phyloP scores from a whole-genome alignment of 2,888 invertebrate genomes.

The Keiferia lycopersicella region DNA sequence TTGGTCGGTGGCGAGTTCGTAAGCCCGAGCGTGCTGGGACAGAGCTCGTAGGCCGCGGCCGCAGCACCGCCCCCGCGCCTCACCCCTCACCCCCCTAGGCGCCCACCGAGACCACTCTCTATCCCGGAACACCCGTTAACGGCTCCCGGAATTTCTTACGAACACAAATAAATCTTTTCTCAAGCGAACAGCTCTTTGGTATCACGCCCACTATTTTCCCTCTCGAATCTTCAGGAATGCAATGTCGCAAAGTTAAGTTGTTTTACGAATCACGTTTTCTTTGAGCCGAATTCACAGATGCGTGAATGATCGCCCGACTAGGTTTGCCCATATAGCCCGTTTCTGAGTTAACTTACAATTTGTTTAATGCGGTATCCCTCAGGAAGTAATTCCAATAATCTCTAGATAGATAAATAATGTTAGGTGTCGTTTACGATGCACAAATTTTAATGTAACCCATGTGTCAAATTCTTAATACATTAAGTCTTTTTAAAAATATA shows the following conservation, averaged over 20 bases:
- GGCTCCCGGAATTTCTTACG: constrained; percentile 71
- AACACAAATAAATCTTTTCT: constrained; percentile 75
- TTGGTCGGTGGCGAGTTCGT: constrained; percentile 84
- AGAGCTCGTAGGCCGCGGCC: constrained; percentile 67
- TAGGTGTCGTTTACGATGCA: constrained; percentile 59
- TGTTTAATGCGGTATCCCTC: constrained; percentile 74
- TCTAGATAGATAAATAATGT: constrained; percentile 58
- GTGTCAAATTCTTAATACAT: constrained; percentile 72
- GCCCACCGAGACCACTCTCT: constrained; percentile 52
- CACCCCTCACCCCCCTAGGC: constrained; percentile 45
- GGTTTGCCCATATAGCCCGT: constrained; percentile 79
- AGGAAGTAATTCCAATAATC: constrained; percentile 75
- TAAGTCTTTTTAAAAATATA: constrained; percentile 65
- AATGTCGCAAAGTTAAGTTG: constrained; percentile 70
- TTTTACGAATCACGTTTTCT: constrained; percentile 35
- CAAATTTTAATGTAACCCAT: constrained; percentile 70
- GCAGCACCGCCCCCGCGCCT: constrained; percentile 40
- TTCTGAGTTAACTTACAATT: constrained; percentile 52
- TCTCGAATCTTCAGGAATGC: constrained; percentile 71
- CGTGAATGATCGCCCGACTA: constrained; percentile 74
- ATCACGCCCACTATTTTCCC: constrained; percentile 63
- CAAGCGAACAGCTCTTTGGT: constrained; percentile 72
- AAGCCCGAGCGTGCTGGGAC: constrained; percentile 77
- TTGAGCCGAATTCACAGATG: constrained; percentile 71
- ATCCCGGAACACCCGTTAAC: constrained; percentile 67